Base-by-base conservation (phyloP, 2,888 invertebrate species). In the Acleris holmiana region DNA sequence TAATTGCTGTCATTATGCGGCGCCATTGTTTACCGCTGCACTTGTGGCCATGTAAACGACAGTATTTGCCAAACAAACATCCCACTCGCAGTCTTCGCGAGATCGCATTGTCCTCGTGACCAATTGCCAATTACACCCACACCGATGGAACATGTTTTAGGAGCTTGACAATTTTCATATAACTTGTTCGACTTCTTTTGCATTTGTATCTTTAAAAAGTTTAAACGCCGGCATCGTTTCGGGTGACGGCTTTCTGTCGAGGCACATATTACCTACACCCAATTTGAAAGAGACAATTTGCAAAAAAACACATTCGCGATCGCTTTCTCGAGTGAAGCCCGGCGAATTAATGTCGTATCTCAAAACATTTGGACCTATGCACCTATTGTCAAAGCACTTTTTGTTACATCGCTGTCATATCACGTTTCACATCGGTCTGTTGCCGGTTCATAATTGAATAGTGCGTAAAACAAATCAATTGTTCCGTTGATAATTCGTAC, bases 381-480 rank as follows among this genome's bases (percentile, higher is more conserved):
- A 29, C 29, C 8, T 35, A 35, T 35, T 35, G 35, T 13, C 10
- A 35, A 35, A 13, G 4, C 2, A 35, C 35, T 35, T 35, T 35
- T 35, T 3, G 35, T 13, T 35, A 35, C 35, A 13, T 13, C 13
- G 29, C 5, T 49, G 17, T 48, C 41, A 50, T 49, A 21, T 48
- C 41, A 50, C 70, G 77, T 86, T 82, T 72, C 83, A 77, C 83
- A 83, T 84, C 79, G 70, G 68, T 75, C 75, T 76, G 79, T 78
- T 77, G 74, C 69, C 76, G 72, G 71, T 70, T 71, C 68, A 75
- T 83, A 85, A 88, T 86, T 84, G 80, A 85, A 87, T 88, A 84
- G 81, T 77, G 80, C 76, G 80, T 80, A 78, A 80, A 88, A 85
- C 85, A 76, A 88, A 89, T 86, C 79, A 84, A 88, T 85, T 84